Evolutionary conservation across 2,888 invertebrate species (phyloP).

Genomic region (Diloba caeruleocephala): DNA sequence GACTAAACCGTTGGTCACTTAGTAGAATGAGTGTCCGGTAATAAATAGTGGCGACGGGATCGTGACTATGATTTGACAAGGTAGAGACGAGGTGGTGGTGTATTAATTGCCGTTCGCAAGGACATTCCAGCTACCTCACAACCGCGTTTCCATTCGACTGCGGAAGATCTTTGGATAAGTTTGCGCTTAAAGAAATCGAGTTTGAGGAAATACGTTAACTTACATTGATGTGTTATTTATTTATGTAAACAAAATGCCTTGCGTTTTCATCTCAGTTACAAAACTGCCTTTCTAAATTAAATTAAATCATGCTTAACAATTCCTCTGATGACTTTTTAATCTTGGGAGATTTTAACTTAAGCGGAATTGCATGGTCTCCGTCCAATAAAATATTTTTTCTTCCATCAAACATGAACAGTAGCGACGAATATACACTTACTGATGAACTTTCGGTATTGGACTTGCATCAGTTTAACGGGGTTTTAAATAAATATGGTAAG

Average conservation of each 20-base stretch:
- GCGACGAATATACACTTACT: not conserved
- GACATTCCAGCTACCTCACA: not conserved
- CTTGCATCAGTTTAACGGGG: not conserved
- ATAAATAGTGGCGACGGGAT: not conserved
- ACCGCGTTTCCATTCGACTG: not conserved
- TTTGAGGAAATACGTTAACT: not conserved
- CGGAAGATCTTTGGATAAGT: conserved; percentile 2
- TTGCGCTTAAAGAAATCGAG: not conserved
- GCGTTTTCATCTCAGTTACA: conserved; percentile 5
- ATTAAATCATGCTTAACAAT: not conserved
- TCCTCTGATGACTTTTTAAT: conserved; percentile 2
- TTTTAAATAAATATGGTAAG: not conserved
- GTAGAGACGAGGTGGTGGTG: not conserved
- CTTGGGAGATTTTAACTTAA: conserved; percentile 20
- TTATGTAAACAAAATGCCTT: conserved; percentile 7
- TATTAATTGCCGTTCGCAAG: not conserved
- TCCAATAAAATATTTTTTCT: not conserved
- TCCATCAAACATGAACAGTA: not conserved
- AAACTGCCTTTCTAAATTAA: conserved; percentile 4
- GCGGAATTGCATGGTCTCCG: conserved; percentile 3
- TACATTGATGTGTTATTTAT: conserved; percentile 16
- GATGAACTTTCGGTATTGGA: not conserved
- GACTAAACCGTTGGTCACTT: no score
- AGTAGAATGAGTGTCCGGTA: no score
- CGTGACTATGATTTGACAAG: not conserved